Evolutionary conservation across 2,888 invertebrate species (phyloP).

Genomic region (Lamproptera curius): DNA sequence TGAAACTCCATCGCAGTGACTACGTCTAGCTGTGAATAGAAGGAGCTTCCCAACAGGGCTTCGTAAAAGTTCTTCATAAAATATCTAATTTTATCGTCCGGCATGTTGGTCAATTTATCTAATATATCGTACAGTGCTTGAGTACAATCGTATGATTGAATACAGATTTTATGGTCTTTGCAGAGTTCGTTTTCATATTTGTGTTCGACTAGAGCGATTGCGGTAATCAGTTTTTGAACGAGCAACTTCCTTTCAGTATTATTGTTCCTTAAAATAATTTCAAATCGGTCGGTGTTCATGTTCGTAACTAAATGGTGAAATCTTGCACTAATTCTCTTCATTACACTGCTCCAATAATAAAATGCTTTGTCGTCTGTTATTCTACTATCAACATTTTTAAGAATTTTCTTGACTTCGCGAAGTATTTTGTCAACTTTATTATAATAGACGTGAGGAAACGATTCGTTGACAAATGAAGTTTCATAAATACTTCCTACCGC

Average conservation of each 20-base stretch:
- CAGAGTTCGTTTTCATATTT: slow-evolving; percentile 47
- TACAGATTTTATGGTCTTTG: slow-evolving; percentile 40
- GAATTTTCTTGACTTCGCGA: slow-evolving; percentile 35
- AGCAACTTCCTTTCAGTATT: slow-evolving; percentile 34
- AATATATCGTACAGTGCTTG: slow-evolving; percentile 40
- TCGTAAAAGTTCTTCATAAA: slow-evolving; percentile 38
- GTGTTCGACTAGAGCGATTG: slow-evolving; percentile 41
- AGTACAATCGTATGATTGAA: slow-evolving; percentile 40
- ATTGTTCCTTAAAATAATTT: not conserved
- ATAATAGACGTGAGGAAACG: slow-evolving; percentile 30
- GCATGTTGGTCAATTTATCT: slow-evolving; percentile 31
- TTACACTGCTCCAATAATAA: slow-evolving; percentile 42
- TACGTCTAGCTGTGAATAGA: slow-evolving; percentile 41
- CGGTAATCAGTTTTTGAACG: slow-evolving; percentile 34
- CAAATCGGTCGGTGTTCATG: slow-evolving; percentile 11
- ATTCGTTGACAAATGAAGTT: slow-evolving; percentile 23
- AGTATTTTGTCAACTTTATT: slow-evolving; percentile 37
- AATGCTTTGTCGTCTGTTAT: slow-evolving; percentile 30
- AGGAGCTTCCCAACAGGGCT: slow-evolving; percentile 34
- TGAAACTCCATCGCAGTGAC: slow-evolving; percentile 44
- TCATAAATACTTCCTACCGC: slow-evolving; percentile 39
- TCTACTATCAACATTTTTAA: slow-evolving; percentile 35
- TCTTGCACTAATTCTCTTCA: slow-evolving; percentile 49
- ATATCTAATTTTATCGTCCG: slow-evolving; percentile 35
- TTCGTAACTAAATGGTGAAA: slow-evolving; percentile 41